Base-by-base conservation (phyloP, 2,888 invertebrate species). In the Pilophorus perplexus region DNA sequence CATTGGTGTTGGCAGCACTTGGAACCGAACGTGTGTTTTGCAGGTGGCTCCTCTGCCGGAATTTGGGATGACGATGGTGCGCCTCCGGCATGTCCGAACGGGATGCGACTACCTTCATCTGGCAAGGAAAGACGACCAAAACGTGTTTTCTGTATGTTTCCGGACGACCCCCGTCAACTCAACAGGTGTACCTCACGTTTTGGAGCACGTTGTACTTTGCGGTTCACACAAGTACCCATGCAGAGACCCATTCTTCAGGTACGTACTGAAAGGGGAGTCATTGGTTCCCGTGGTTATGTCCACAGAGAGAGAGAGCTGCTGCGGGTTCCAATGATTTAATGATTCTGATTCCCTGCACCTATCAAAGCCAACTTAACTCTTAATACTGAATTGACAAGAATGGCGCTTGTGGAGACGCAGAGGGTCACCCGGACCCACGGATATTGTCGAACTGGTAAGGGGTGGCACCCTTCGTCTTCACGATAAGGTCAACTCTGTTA, bases 141-240 rank as follows among this genome's bases (percentile, higher is more conserved):
- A 96, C 80, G 89, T 90, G 0, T 96, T 96, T 78, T 89, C 91
- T 0, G 83, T 95, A 18, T 89, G 89, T 42, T 93, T 96, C 74
- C 84, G 93, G 12, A 96, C 96, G 0, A 93, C 93, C 1, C 94
- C 95, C 0, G 82, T 84, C 73, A 88, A 94, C 77, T 92, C 90
- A 1, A 91, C 91, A 59, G 74, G 74, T 23, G 65, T 93, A 10
- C 91, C 96, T 0, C 96, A 97, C 74, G 95, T 97, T 70, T 78
- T 97, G 66, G 96, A 97, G 76, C 96, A 97, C 75, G 89, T 89
- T 0, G 89, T 90, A 0, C 79, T 96, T 2, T 96, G 95, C 76
- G 96, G 96, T 0, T 95, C 95, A 0, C 79, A 88, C 72, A 84
- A 86, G 73, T 97, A 84, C 79, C 95, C 95, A 0, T 89, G 93